Evolutionary conservation across 2,888 invertebrate genomes (phyloP), one percentile per base, ranked within the genome.

Genomic region (Heliconius charithonia): DNA sequence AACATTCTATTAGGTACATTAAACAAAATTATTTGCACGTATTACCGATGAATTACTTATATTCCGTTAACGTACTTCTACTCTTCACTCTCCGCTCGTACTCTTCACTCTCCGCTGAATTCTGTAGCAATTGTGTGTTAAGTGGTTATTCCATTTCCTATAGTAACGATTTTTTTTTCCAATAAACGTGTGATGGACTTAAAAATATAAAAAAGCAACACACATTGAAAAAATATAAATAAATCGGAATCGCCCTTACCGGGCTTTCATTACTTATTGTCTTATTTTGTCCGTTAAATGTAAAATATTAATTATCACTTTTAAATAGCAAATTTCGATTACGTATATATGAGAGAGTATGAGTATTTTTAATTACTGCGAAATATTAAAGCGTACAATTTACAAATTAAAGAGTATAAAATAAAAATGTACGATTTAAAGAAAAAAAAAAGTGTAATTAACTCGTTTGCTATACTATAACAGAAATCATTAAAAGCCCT

Each of bases 401-500:
- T 22, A 22, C 25, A 41, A 63, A 41, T 74, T 74, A 74, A 63
- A 25, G 25, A 69, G 25, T 65, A 62, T 41, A 41, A 22, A 76
- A 69, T 59, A 41, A 69, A 32, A 56, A 41, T 19, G n/a, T 59
- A 6, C 56, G 32, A 10, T 41, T 25, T 59, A 76, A 76, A 67
- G 32, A 25, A 67, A 51, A 37, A 59, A 67, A 51, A 56, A 32
- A 10, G 16, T 67, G 25, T 76, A 77, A 78, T 78, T 74, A 78
- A 69, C 69, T 56, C n/a, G 69, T 65, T 56, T 32, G 62, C 63
- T 32, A 70, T 51, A 63, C 76, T 76, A 67, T 73, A 62, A 81
- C 81, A 66, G 79, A 77, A 75, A 69, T 73, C 77, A 75, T 80
- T 81, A 77, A 77, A 75, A 67, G 27, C 79, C 29, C 27, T 45